Base-by-base conservation (phyloP, 2,797 vertebrate genomes). In the Bradypus variegatus region DNA sequence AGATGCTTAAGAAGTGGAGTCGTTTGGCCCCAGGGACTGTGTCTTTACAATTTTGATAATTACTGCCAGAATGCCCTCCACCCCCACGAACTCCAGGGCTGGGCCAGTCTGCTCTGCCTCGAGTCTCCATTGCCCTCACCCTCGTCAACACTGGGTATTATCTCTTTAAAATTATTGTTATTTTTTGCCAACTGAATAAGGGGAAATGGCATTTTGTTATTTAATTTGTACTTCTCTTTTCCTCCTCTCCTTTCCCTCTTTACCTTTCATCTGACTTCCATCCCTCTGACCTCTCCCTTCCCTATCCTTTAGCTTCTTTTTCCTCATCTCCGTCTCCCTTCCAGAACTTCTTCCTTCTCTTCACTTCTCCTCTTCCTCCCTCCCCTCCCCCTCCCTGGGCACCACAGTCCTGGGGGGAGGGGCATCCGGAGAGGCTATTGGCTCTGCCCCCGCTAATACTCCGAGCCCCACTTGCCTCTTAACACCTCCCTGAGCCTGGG, bases 401-500 rank as follows among this genome's bases (percentile, higher is more conserved):
- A 29, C 92, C 90, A 72, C 4, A 72, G 90, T 77, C 55, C 84
- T 67, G 69, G 36, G 69, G 86, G 96, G 89, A 93, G 70, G 95
- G 77, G 91, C 64, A 87, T 75, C 41, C 62, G 60, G 82, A 94
- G 91, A 95, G 79, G 91, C 95, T 96, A 96, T 96, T 94, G 94
- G 93, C 93, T 95, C 80, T 93, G 91, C 88, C 93, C 94, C 48
- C 48, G 78, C 93, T 95, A 96, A 96, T 96, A 94, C 96, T 90
- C 94, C 94, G 93, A 95, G 93, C 95, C 93, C 86, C 77, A 79
- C 90, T 93, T 4, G 84, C 95, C 94, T 96, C 95, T 95, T 96
- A 96, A 95, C 95, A 95, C 95, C 91, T 96, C 94, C 93, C 94
- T 91, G 94, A 96, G 95, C 94, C 93, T 2, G 64, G 94, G 95